Percentiles rank a stretch among this genome's conserved stretches.
phyloP scores from a whole-genome alignment of 92 coral and sea anemone species.

The Virgularia gustaviana region DNA sequence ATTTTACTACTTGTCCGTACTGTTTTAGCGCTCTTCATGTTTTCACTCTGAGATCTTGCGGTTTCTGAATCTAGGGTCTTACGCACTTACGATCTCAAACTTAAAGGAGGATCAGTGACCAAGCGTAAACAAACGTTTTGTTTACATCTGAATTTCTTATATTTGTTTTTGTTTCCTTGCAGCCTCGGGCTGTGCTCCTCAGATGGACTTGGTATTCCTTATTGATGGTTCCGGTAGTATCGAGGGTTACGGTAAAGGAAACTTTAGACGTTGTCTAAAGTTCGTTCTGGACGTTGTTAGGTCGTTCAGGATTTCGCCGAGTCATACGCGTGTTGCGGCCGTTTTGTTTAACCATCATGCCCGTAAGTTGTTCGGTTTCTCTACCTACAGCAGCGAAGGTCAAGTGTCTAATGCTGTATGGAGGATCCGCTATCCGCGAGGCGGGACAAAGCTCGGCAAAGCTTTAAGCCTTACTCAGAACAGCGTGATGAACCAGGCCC shows the following conservation, averaged over 20 bases:
- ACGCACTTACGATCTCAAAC: too few species aligned
- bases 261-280: constrained; percentile 64
- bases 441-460: constrained; percentile 77
- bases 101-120: too few species aligned
- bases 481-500: constrained; percentile 57
- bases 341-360: constrained; percentile 65
- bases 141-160: too few species aligned
- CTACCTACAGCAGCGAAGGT: constrained; percentile 36
- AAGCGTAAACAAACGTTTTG: too few species aligned
- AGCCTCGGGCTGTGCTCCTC: not conserved
- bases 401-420: constrained; percentile 50
- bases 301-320: constrained; percentile 69
- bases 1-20: too few species aligned
- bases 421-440: constrained; percentile 76
- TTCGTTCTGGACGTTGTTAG: constrained; percentile 67
- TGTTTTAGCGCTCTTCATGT: too few species aligned
- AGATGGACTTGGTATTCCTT: constrained; percentile 69
- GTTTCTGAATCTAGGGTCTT: too few species aligned
- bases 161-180: not conserved
- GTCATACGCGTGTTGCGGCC: constrained; percentile 56
- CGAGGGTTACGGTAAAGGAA: constrained; percentile 74
- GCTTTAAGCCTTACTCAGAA: constrained; percentile 62
- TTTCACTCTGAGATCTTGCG: too few species aligned
- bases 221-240: constrained; percentile 83
- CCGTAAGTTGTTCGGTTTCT: constrained; percentile 49